Base-by-base conservation (phyloP, 2,113 vertebrate species). In the Gambusia affinis region DNA sequence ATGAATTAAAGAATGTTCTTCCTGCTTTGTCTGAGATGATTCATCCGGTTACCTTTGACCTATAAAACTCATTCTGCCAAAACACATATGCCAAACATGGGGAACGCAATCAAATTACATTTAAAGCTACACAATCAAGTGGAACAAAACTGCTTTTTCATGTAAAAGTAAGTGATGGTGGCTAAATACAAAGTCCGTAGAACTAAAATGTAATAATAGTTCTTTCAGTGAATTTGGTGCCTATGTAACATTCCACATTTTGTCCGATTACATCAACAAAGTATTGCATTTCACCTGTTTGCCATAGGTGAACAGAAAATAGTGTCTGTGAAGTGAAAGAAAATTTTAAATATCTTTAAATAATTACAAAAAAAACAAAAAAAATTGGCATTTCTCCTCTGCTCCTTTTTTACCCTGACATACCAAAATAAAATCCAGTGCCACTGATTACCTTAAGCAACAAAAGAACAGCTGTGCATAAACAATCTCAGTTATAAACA, bases 1-100 rank as follows among this genome's bases (percentile, higher is more conserved):
- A 75, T 75, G 63, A 39, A 71, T 30, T 64, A 60, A 60, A 60
- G 2, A 80, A 74, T 57, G 29, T 35, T 6, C 65, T 39, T 47
- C n/a, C 12, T 29, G 1, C 80, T 74, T 72, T 64, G 64, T 33
- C 68, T 17, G 33, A 51, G 31, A 65, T 14, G 28, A 42, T 65
- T 71, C 29, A 37, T 35, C 51, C 27, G 17, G 30, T 66, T 33
- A 68, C 68, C 10, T 60, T 35, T 51, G 27, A 78, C 15, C n/a
- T 4, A 29, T 39, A 30, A 8, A 72, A 37, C 67, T 33, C 4
- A 35, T 17, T 67, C 39, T 29, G 30, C 11, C 30, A 60, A 51
- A 31, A 51, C 4, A 60, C 3, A 60, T 57, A 15, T 31, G 60
- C 35, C 19, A 60, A 31, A 15, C 8, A 19, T 5, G 24, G 24